Evolutionary conservation across 2,113 vertebrate genomes (phyloP).

Genomic region (pig (Sus scrofa)): T2T-Sscrofa CM000830.6:102933501-102934000

Average conservation of each 20-base stretch:
- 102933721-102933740: constrained; percentile 74
- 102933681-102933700: constrained; percentile 75
- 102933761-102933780: neutral
- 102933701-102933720: constrained; percentile 80
- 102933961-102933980: neutral
- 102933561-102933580: constrained; percentile 57
- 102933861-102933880: neutral
- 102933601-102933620: constrained; percentile 17
- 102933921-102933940: neutral
- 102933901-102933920: neutral
- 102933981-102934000: neutral
- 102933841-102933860: neutral
- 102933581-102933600: constrained; percentile 46
- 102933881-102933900: neutral
- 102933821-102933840: neutral
- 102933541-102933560: neutral
- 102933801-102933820: neutral
- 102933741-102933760: neutral
- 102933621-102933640: accelerated
- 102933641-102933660: constrained; percentile 57
- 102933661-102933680: constrained; percentile 67
- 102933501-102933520: constrained; percentile 31
- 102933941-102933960: neutral
- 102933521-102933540: neutral
- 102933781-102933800: neutral